Conservation (phyloP, 2,888 invertebrate genomes). For the Allacma fusca region DNA sequence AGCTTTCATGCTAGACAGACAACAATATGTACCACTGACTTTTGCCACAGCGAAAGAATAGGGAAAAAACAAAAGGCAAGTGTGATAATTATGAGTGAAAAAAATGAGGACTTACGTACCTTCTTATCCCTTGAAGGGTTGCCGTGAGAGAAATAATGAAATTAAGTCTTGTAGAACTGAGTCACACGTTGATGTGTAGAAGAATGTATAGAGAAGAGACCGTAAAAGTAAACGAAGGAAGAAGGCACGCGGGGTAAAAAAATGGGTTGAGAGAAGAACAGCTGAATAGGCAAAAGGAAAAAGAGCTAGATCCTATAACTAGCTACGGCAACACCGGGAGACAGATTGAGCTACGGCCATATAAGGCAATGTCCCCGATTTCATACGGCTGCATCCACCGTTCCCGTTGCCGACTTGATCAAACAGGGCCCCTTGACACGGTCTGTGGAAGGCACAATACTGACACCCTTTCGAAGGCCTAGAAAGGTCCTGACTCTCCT, state of each 20-base stretch:
- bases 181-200: slow-evolving; percentile 6
- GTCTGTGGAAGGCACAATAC: not conserved
- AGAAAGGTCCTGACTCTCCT: not conserved
- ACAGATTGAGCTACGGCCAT: slow-evolving; percentile 55
- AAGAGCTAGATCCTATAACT: not conserved
- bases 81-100: not conserved
- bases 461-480: not conserved
- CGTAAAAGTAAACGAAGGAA: slow-evolving; percentile 21
- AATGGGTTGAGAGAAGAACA: slow-evolving; percentile 17
- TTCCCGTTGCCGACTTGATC: not conserved
- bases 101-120: not conserved
- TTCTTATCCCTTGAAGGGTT: slow-evolving; percentile 6
- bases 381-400: slow-evolving; percentile 46
- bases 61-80: not conserved
- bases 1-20: not conserved
- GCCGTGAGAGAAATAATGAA: not conserved
- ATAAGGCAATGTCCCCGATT: slow-evolving; percentile 61
- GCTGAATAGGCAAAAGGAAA: slow-evolving; percentile 18
- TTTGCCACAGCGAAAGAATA: not conserved
- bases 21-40: not conserved
- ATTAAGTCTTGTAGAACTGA: slow-evolving; percentile 18
- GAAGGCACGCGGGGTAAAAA: slow-evolving; percentile 4
- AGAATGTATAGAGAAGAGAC: slow-evolving; percentile 12
- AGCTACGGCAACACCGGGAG: slow-evolving; percentile 48
- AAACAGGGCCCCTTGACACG: slow-evolving; percentile 5